These are phyloP conservation scores for Notodonta dromedarius DNA, from an alignment of 2,888 invertebrate genomes.

Conservation along the genomic window DNA sequence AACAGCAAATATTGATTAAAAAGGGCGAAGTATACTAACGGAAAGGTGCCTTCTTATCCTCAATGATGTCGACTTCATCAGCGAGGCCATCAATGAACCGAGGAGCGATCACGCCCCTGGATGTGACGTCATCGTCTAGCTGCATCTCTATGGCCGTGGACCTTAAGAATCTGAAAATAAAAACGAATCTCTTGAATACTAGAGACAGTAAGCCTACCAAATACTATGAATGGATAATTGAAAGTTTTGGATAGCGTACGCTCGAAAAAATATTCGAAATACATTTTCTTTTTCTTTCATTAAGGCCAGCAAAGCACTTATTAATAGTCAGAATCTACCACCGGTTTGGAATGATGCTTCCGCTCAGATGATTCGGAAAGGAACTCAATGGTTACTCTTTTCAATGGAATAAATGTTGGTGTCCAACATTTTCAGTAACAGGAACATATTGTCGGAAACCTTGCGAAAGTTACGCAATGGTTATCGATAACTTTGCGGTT, in stretches of 20 bases:
- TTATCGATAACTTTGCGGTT: neutral
- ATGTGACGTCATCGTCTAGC: conserved; percentile 90
- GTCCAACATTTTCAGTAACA: no score
- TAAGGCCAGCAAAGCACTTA: no score
- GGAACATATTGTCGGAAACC: neutral
- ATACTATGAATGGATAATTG: no score
- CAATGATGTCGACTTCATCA: conserved; percentile 92
- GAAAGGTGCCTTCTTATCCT: conserved; percentile 92
- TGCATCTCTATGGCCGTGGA: conserved; percentile 90
- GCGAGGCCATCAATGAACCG: conserved; percentile 93
- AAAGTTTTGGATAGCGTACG: no score
- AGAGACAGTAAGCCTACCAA: no score
- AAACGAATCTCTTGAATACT: neutral
- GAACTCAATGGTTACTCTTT: no score
- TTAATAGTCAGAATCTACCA: no score
- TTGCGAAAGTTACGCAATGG: neutral
- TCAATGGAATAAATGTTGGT: no score
- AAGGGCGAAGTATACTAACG: conserved; percentile 83
- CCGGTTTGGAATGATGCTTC: no score
- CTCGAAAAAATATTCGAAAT: no score
- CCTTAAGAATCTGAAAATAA: conserved; percentile 86
- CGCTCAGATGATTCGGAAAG: no score
- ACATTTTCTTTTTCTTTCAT: no score
- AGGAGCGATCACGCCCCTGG: conserved; percentile 89
- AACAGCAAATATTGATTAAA: neutral